Base-by-base conservation (phyloP, 2,888 invertebrate genomes). In the Orthosia gothica region DNA sequence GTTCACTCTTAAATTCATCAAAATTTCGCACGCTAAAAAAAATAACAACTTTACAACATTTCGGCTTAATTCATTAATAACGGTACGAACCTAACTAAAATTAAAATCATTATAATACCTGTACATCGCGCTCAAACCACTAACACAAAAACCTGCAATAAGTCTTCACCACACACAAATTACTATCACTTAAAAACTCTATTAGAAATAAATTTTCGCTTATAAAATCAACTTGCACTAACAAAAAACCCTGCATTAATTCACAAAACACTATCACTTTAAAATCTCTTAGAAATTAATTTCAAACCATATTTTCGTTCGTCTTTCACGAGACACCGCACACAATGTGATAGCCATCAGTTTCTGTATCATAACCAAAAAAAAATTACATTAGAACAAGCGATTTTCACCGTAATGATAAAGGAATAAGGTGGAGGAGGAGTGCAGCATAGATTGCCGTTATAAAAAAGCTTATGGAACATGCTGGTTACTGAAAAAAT, bases 381-480 rank as follows among this genome's bases (percentile, higher is more conserved):
- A 50, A 58, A 26, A 7, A 45, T 16, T 11, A 55, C 20, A 18
- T 54, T 32, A 52, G 47, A 59, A n/a, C 71, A 77, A 1, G 18
- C 63, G 2, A 87, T 59, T 69, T 32, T 86, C 61, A 64, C 40
- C 65, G 63, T 76, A 86, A 81, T 1, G 0, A 0, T 26, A 0
- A 61, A 18, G 61, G 18, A 1, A 63, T 63, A 79, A 68, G 64
- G 61, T 47, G 45, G 11, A 52, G 15, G 12, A 26, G 3, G 23
- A 11, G 32, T 55, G 58, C 47, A 70, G 52, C 47, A 61, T 65
- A 26, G 77, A 54, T 66, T 49, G 74, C 50, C n/a, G 69, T 63
- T 84, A 75, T 76, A 84, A 87, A 86, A 86, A 86, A 79, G 16
- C 55, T n/a, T 66, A 74, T 54, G 79, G 79, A 78, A 84, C 87